Conservation (phyloP, 2,113 vertebrate species). For the Myocastor coypus region DNA sequence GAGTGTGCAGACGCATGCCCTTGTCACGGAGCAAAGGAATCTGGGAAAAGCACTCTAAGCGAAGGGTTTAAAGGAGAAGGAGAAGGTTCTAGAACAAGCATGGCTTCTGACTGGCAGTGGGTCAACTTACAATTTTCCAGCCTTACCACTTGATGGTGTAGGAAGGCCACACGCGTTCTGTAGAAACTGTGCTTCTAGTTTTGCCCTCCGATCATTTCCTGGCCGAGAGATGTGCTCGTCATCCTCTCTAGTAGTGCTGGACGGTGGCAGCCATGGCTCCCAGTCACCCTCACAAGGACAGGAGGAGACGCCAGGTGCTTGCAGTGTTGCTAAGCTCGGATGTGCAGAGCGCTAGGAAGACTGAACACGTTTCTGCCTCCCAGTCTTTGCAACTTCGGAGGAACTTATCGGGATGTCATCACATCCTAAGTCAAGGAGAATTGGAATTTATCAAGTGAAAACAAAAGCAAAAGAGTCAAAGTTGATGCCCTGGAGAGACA, state of each 20-base stretch:
- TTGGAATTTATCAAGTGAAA: constrained; percentile 87
- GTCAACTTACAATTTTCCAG: not conserved
- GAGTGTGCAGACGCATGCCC: constrained; percentile 94
- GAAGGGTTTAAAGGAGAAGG: constrained; percentile 93
- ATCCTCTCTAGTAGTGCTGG: not conserved
- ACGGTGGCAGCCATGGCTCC: not conserved
- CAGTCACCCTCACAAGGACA: not conserved
- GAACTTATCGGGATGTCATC: not conserved
- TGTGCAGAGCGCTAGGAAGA: not conserved
- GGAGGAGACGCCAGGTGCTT: not conserved
- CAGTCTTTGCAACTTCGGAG: not conserved
- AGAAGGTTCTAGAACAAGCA: constrained; percentile 94
- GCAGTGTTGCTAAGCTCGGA: not conserved
- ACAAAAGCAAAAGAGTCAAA: constrained; percentile 88
- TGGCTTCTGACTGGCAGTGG: not conserved
- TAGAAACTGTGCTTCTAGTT: not conserved
- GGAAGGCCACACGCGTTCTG: not conserved
- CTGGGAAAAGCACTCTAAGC: constrained; percentile 92
- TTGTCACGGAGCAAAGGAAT: constrained; percentile 95
- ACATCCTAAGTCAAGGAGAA: not conserved
- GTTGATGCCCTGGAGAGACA: constrained; percentile 85
- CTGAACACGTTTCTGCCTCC: not conserved
- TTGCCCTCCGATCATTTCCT: not conserved
- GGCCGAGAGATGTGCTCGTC: too few species aligned
- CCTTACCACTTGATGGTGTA: not conserved